Conservation (phyloP, 2,113 vertebrate genomes). For the Brachirus orientalis region DNA sequence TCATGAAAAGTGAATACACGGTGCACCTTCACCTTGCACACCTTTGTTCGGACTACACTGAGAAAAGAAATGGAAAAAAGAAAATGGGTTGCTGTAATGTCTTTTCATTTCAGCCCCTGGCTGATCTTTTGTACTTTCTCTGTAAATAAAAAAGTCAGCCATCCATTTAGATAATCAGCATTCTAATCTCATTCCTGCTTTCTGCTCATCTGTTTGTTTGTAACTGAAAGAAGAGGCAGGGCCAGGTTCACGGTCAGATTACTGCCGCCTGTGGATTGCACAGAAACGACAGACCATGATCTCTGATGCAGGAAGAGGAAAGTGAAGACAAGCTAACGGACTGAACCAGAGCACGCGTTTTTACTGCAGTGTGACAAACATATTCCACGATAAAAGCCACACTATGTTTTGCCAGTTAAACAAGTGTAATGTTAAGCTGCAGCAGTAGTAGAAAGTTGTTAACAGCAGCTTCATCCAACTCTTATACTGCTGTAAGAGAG, state of each 20-base stretch:
- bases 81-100: neutral
- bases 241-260: conserved; percentile 2
- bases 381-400: neutral
- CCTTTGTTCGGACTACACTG: neutral
- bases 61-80: neutral
- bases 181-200: conserved; percentile 17
- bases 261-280: conserved; percentile 21
- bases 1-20: conserved; percentile 8
- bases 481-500: too few species aligned
- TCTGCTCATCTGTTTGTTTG: conserved; percentile 23
- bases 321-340: neutral
- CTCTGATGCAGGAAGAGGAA: neutral
- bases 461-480: neutral
- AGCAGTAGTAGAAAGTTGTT: neutral
- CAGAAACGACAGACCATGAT: neutral
- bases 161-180: conserved; percentile 32
- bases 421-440: too few species aligned
- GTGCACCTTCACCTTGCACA: neutral
- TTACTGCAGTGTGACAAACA: neutral
- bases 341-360: neutral
- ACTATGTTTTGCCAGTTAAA: too few species aligned
- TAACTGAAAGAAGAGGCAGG: conserved; percentile 6
- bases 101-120: neutral
- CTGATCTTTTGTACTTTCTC: conserved; percentile 5
- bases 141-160: conserved; percentile 19